Evolutionary conservation across 2,888 invertebrate genomes (phyloP).

Genomic region (Eupithecia vulgata): DNA sequence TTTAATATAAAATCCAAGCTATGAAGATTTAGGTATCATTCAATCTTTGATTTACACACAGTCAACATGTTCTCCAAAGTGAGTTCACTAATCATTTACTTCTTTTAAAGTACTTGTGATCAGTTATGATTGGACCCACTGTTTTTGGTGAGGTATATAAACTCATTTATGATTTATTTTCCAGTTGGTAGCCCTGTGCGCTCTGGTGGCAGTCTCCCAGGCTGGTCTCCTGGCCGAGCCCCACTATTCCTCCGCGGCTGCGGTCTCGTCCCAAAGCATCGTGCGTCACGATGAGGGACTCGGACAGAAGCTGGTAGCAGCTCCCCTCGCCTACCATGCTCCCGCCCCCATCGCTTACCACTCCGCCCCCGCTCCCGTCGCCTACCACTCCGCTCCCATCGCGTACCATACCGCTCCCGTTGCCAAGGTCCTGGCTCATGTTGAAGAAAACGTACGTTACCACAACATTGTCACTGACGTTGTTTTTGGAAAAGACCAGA

Average conservation of each 20-base stretch:
- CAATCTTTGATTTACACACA: slow-evolving; percentile 42
- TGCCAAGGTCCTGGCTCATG: slow-evolving; percentile 53
- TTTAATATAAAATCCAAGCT: slow-evolving; percentile 43
- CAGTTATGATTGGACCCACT: not conserved
- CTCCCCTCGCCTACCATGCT: slow-evolving; percentile 58
- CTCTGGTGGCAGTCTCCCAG: slow-evolving; percentile 50
- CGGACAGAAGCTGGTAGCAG: slow-evolving; percentile 39
- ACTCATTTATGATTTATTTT: slow-evolving; percentile 21
- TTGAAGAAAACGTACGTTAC: slow-evolving; percentile 54
- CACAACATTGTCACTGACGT: not conserved
- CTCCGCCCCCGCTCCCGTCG: slow-evolving; percentile 47
- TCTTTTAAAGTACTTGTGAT: not conserved
- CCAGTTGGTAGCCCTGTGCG: slow-evolving; percentile 53
- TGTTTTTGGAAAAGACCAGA: not conserved
- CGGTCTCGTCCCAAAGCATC: slow-evolving; percentile 70
- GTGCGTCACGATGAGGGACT: slow-evolving; percentile 66
- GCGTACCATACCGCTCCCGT: slow-evolving; percentile 52
- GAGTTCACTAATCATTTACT: slow-evolving; percentile 41
- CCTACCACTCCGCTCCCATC: slow-evolving; percentile 48
- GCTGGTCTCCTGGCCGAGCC: slow-evolving; percentile 58
- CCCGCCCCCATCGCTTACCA: slow-evolving; percentile 51
- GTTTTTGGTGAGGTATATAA: not conserved
- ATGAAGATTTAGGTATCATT: slow-evolving; percentile 40
- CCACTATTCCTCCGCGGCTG: slow-evolving; percentile 71
- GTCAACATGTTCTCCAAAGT: slow-evolving; percentile 57